phyloP scores from a whole-genome alignment of 2,113 vertebrate species.

The Oceanites oceanicus region DNA sequence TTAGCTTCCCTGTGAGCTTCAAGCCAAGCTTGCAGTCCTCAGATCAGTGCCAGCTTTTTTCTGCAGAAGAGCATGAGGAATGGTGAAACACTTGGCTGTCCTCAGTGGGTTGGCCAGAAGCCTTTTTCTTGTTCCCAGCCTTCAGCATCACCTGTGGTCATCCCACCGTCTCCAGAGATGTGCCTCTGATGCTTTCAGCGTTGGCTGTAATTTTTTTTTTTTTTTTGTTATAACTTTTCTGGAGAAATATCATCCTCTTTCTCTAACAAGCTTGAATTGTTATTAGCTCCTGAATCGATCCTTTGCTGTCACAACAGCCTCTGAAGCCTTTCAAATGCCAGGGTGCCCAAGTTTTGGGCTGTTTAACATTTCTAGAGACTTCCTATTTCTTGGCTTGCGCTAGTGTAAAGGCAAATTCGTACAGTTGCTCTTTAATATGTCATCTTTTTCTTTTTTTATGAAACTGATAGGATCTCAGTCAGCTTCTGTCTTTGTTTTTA shows the following conservation, averaged over 20 bases:
- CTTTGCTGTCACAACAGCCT: neutral
- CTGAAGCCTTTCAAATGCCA: neutral
- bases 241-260: neutral
- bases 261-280: neutral
- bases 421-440: neutral
- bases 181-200: too few species aligned
- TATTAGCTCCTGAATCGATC: neutral
- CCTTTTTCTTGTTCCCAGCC: neutral
- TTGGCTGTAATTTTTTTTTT: too few species aligned
- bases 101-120: neutral
- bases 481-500: neutral
- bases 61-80: accelerated
- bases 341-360: neutral
- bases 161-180: neutral
- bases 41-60: neutral
- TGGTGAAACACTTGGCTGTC: neutral
- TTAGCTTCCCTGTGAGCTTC: neutral
- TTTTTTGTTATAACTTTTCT: neutral
- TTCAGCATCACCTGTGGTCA: neutral
- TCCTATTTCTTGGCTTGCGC: neutral
- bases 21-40: neutral
- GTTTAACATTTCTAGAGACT: neutral
- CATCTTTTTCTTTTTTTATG: neutral
- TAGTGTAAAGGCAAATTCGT: neutral
- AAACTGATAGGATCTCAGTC: neutral